Evolutionary conservation across 2,888 invertebrate species (phyloP).

Genomic region (Punctoribates punctum): DNA sequence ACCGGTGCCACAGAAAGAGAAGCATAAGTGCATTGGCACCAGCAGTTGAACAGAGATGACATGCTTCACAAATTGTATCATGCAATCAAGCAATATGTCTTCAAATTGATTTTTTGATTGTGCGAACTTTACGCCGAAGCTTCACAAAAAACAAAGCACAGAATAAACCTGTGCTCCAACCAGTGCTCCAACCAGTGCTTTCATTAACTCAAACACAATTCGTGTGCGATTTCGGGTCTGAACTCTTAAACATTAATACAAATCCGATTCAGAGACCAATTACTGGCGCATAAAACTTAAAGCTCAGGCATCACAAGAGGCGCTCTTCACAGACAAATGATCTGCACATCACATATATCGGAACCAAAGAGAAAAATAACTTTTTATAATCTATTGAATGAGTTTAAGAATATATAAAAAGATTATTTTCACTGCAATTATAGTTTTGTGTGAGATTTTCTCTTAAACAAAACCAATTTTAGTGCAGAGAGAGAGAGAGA

Average conservation of each 20-base stretch:
- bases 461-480: neutral
- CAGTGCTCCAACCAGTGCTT: too few relatives aligned
- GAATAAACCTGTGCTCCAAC: too few relatives aligned
- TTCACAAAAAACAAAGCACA: too few relatives aligned
- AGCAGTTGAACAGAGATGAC: neutral
- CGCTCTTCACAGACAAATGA: neutral
- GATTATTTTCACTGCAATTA: neutral
- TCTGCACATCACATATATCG: neutral
- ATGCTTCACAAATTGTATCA: neutral
- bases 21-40: neutral
- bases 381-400: neutral
- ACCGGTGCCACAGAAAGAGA: neutral
- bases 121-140: neutral
- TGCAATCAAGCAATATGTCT: conserved; percentile 9
- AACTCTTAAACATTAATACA: neutral
- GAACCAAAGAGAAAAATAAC: neutral
- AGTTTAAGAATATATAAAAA: neutral
- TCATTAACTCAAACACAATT: neutral
- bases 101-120: conserved; percentile 8
- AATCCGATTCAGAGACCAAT: conserved; percentile 5
- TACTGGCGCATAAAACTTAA: neutral
- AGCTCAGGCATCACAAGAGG: neutral
- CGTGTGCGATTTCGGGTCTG: too few relatives aligned
- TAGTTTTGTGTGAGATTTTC: neutral
- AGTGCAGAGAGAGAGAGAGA: too few relatives aligned